Base-by-base conservation (phyloP, 2,113 vertebrate genomes). In the Pangasianodon hypophthalmus region DNA sequence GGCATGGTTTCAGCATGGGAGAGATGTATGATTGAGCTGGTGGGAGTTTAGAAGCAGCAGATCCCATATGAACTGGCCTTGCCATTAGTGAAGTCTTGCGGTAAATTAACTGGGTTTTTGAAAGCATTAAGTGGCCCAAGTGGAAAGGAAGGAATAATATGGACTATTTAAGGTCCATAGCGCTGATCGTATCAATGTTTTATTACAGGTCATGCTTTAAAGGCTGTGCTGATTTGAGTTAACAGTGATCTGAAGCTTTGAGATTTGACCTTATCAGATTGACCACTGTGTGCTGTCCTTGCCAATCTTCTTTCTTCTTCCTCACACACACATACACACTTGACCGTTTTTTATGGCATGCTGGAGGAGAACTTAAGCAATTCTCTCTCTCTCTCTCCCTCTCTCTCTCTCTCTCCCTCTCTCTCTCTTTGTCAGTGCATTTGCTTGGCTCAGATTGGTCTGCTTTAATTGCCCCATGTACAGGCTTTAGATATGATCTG, bases 1-100 rank as follows among this genome's bases (percentile, higher is more conserved):
- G n/a, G 29, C 71, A 84, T 48, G 81, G 41, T 44, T 82, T 85
- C 41, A 62, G 54, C 58, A 54, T 9, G 11, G 75, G 5, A 91
- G 84, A 80, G 81, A 86, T 82, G 29, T 85, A 73, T 82, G 87
- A 88, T 89, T 84, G 54, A 86, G 62, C 80, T 89, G 84, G 46
- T 85, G 52, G 87, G 77, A 90, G 54, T 84, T 91, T 85, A 62
- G 26, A 85, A 37, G 62, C 84, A 86, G 73, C 86, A 26, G 71
- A 29, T 71, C 67, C 85, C 67, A 79, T 91, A 85, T 87, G 90
- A 88, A 84, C 90, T 77, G 62, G 46, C 44, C 19, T 85, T 62
- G 87, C 67, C 88, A 92, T 92, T 89, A 94, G 90, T 93, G 85
- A 92, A 93, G 90, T 86, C 90, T 89, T 89, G 90, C 75, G 90